phyloP scores from a whole-genome alignment of 2,888 invertebrate species.

The Fragum whitleyi region DNA sequence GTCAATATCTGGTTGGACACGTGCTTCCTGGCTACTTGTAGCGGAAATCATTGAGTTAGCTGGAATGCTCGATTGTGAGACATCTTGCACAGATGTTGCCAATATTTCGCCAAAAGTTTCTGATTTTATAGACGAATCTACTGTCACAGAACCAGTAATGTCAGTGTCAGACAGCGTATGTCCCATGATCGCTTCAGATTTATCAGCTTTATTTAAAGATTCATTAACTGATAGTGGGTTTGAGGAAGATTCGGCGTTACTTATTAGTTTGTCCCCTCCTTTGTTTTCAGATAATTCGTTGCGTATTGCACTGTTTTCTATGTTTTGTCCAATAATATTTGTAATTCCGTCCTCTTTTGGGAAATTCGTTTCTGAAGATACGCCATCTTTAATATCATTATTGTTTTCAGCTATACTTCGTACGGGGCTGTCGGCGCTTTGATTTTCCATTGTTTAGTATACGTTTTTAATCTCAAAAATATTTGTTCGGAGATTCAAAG shows the following conservation, averaged over 20 bases:
- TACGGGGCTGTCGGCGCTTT: neutral
- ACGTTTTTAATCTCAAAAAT: neutral
- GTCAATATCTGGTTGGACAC: neutral
- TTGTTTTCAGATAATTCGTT: neutral
- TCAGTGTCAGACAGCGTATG: neutral
- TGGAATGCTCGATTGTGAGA: neutral
- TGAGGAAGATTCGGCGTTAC: neutral
- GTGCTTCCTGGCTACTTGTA: neutral
- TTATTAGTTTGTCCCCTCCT: neutral
- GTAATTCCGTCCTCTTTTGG: neutral
- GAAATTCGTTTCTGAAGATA: neutral
- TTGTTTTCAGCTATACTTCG: neutral
- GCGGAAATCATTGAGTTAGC: neutral
- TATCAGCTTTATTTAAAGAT: neutral
- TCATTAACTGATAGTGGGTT: too few relatives aligned
- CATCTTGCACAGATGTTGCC: neutral
- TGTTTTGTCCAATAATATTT: neutral
- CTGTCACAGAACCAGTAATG: neutral
- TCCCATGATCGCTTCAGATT: neutral
- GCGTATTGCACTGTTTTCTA: neutral
- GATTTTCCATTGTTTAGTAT: neutral
- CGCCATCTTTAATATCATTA: neutral
- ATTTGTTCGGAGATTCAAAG: neutral
- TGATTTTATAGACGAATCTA: neutral
- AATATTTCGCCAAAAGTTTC: neutral